Percentiles rank a stretch among this genome's conserved stretches.
Evolutionary conservation across 2,113 vertebrate species (phyloP).

Genomic region (Shinisaurus crocodilurus): DNA sequence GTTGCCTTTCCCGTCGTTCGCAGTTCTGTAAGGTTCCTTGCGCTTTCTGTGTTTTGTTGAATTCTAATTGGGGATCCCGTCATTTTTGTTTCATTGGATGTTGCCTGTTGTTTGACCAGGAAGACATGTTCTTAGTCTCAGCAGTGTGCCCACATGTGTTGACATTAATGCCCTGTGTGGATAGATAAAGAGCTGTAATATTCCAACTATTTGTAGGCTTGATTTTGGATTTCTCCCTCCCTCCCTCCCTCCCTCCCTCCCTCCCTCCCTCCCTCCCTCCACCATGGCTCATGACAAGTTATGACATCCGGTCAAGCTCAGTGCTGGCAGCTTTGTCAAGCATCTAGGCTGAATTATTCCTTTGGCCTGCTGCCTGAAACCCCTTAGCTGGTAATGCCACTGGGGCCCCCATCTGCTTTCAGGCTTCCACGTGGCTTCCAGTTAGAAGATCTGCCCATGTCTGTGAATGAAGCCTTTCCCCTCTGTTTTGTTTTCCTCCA

Average conservation of each 20-base stretch:
- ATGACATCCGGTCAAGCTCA: accelerated
- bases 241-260: background rate
- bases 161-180: background rate
- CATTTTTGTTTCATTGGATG: too few species aligned
- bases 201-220: accelerated
- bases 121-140: background rate
- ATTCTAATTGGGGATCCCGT: too few species aligned
- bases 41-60: too few species aligned
- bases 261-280: background rate
- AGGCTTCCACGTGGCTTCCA: too few species aligned
- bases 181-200: accelerated
- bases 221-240: background rate
- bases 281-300: background rate
- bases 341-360: background rate
- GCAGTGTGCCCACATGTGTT: background rate
- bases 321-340: background rate
- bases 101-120: background rate
- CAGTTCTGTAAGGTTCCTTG: too few species aligned
- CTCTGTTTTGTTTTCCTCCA: too few species aligned
- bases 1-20: too few species aligned
- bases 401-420: too few species aligned
- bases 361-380: background rate
- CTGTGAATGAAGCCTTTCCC: background rate
- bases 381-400: background rate
- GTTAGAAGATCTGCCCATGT: background rate